These are phyloP conservation scores for Polydrusus cervinus DNA, from an alignment of 2,888 invertebrate species.

Conservation along the genomic window DNA sequence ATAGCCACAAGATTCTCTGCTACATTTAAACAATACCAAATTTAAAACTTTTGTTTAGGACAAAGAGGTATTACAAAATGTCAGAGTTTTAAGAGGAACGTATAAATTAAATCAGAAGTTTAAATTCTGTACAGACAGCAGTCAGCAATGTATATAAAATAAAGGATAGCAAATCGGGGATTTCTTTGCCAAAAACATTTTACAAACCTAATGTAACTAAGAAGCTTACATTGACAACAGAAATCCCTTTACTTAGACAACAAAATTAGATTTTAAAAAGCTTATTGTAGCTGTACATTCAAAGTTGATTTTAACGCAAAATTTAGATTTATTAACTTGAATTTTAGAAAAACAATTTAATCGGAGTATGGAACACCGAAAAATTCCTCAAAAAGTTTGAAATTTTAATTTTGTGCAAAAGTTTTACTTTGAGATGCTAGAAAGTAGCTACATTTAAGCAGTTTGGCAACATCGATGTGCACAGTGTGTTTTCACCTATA, in stretches of 20 bases:
- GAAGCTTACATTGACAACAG: constrained; percentile 20
- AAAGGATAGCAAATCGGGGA: neutral
- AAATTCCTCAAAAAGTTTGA: neutral
- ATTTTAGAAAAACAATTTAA: constrained; percentile 8
- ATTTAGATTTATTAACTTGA: constrained; percentile 13
- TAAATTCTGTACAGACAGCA: constrained; percentile 11
- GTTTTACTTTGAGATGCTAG: neutral
- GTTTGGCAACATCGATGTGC: neutral
- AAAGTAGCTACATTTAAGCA: constrained; percentile 11
- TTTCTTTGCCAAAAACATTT: constrained; percentile 21
- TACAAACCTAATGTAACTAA: constrained; percentile 9
- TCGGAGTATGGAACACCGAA: neutral
- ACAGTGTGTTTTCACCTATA: constrained; percentile 14
- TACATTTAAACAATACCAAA: neutral
- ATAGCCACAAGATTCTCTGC: neutral
- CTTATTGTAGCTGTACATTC: constrained; percentile 12
- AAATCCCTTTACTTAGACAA: constrained; percentile 9
- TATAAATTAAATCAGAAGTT: neutral
- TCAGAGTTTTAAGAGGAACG: constrained; percentile 21
- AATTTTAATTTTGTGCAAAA: constrained; percentile 14
- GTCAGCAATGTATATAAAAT: neutral
- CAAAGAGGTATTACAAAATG: constrained; percentile 13
- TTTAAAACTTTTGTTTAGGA: neutral
- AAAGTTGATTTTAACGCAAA: constrained; percentile 23
- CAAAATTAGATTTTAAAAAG: constrained; percentile 12